Evolutionary conservation across 1,140 invertebrate genomes (phyloP).

Genomic region (Cheumatopsyche charites): DNA sequence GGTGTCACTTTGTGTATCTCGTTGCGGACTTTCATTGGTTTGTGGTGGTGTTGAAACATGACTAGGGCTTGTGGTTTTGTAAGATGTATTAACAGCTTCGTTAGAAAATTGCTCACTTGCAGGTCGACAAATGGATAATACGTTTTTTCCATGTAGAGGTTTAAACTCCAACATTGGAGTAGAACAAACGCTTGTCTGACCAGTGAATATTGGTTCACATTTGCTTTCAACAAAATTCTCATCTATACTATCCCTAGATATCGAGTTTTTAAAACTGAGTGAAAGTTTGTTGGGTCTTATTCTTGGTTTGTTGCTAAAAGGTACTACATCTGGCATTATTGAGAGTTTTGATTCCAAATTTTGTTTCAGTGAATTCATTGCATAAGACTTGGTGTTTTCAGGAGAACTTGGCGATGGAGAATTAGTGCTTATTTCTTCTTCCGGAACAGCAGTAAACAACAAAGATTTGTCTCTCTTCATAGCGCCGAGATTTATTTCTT

Average conservation of each 20-base stretch:
- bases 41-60: not conserved
- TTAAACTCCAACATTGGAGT: slow-evolving; percentile 77
- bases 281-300: slow-evolving; percentile 64
- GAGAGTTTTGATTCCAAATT: slow-evolving; percentile 51
- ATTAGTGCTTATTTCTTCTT: slow-evolving; percentile 67
- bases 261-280: slow-evolving; percentile 62
- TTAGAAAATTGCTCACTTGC: slow-evolving; percentile 56
- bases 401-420: slow-evolving; percentile 52
- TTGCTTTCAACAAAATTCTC: slow-evolving; percentile 51
- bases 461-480: slow-evolving; percentile 79
- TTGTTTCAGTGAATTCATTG: slow-evolving; percentile 52
- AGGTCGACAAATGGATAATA: slow-evolving; percentile 71
- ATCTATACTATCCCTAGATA: slow-evolving; percentile 63
- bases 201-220: slow-evolving; percentile 62
- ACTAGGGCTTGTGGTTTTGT: not conserved
- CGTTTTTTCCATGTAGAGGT: slow-evolving; percentile 69
- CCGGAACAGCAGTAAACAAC: slow-evolving; percentile 77
- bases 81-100: slow-evolving; percentile 44
- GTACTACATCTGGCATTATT: slow-evolving; percentile 59
- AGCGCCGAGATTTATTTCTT: slow-evolving; percentile 52
- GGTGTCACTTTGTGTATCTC: not conserved
- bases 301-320: slow-evolving; percentile 59
- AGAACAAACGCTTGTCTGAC: slow-evolving; percentile 73
- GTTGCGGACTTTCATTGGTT: not conserved
- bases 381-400: slow-evolving; percentile 48